phyloP scores from a whole-genome alignment of 2,888 invertebrate species.

The Platynereis dumerilii region DNA sequence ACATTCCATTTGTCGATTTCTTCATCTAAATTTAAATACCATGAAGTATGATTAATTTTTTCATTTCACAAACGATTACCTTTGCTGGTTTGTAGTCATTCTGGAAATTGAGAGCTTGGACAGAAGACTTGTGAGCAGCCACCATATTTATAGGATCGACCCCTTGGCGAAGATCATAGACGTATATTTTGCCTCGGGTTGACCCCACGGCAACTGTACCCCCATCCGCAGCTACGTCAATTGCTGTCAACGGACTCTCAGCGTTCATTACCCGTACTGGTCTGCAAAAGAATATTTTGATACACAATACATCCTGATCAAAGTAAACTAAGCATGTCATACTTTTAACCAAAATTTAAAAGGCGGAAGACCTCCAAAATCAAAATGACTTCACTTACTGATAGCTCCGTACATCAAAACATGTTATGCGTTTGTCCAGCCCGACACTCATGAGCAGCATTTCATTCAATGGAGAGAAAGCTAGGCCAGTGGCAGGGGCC shows the following conservation, averaged over 20 bases:
- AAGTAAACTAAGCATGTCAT: no score
- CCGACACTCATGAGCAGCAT: slow-evolving; percentile 62
- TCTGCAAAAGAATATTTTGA: slow-evolving; percentile 42
- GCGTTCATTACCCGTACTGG: slow-evolving; percentile 49
- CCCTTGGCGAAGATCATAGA: slow-evolving; percentile 60
- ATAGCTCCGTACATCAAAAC: slow-evolving; percentile 59
- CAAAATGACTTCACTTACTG: no score
- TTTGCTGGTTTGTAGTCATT: slow-evolving; percentile 8
- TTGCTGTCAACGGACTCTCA: slow-evolving; percentile 57
- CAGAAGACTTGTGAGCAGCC: slow-evolving; percentile 57
- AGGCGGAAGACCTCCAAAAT: no score
- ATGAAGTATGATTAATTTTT: no score
- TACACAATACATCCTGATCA: no score
- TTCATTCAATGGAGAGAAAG: slow-evolving; percentile 65
- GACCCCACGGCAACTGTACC: slow-evolving; percentile 60
- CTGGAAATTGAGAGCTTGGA: slow-evolving; percentile 52
- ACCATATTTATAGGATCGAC: slow-evolving; percentile 46
- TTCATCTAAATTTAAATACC: no score
- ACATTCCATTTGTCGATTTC: no score
- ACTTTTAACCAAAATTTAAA: no score
- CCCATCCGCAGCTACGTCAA: slow-evolving; percentile 58
- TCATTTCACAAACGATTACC: background rate
- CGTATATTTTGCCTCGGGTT: slow-evolving; percentile 56
- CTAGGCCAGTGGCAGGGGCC: slow-evolving; percentile 61
- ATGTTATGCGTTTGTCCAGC: slow-evolving; percentile 62